Evolutionary conservation across 1,140 invertebrate genomes (phyloP).

Genomic region (Reticulitermes speratus): DNA sequence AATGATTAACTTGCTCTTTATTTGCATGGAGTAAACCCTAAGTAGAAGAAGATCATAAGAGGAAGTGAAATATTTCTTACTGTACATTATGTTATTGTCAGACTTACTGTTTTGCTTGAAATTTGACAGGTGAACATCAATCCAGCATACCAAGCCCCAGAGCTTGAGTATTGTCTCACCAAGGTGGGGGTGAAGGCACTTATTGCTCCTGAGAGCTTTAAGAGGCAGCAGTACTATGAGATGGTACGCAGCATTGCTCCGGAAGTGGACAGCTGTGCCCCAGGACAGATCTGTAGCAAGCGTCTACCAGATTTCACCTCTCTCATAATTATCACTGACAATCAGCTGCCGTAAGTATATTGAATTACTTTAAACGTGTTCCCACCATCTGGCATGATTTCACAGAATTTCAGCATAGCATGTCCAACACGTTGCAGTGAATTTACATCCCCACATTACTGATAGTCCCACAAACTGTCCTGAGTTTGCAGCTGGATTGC

Average conservation of each 20-base stretch:
- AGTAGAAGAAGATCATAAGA: too few relatives aligned
- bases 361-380: neutral
- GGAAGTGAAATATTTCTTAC: too few relatives aligned
- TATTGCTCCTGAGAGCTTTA: constrained; percentile 64
- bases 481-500: too few relatives aligned
- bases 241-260: constrained; percentile 53
- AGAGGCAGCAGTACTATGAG: constrained; percentile 70
- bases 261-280: constrained; percentile 48
- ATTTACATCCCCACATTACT: too few relatives aligned
- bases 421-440: too few relatives aligned
- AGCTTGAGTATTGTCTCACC: constrained; percentile 77
- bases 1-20: too few relatives aligned
- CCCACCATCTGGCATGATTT: too few relatives aligned
- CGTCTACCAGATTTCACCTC: constrained; percentile 49
- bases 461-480: too few relatives aligned
- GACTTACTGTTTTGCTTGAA: neutral
- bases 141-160: constrained; percentile 73
- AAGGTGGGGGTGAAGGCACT: constrained; percentile 75
- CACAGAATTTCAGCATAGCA: too few relatives aligned
- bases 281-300: constrained; percentile 45
- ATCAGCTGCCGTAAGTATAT: constrained; percentile 53
- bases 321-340: constrained; percentile 54
- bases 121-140: constrained; percentile 73
- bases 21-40: too few relatives aligned
- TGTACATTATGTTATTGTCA: too few relatives aligned